Evolutionary conservation across 2,113 vertebrate genomes (phyloP).

Genomic region (Pyxicephalus adspersus): DNA sequence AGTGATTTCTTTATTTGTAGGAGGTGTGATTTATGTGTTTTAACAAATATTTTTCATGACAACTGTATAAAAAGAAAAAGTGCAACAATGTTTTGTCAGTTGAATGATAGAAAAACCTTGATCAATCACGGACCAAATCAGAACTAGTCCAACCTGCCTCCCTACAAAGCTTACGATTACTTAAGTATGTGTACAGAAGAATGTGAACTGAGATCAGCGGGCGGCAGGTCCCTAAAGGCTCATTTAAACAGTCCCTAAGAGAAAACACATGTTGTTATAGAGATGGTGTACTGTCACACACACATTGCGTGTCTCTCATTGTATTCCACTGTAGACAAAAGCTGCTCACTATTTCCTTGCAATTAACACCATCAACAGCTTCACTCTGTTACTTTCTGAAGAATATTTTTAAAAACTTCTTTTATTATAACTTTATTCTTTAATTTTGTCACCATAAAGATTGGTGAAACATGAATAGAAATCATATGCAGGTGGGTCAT

Average conservation of each 20-base stretch:
- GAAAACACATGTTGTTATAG: slow-evolving; percentile 53
- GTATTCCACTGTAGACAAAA: background rate
- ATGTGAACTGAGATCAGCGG: slow-evolving; percentile 11
- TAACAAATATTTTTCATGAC: background rate
- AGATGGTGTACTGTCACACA: slow-evolving; percentile 32
- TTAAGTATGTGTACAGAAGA: background rate
- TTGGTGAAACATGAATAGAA: background rate
- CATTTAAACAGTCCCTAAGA: slow-evolving; percentile 26
- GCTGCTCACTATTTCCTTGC: background rate
- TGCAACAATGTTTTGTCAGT: background rate
- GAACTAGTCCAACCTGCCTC: slow-evolving; percentile 44
- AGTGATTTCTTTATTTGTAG: no score
- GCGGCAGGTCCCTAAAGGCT: slow-evolving; percentile 31
- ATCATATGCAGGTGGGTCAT: background rate
- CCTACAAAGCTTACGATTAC: background rate
- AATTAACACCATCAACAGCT: background rate
- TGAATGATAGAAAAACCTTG: background rate
- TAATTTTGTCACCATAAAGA: background rate
- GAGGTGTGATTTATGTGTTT: no score
- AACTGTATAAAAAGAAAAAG: background rate
- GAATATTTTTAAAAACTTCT: background rate
- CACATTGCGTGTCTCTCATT: slow-evolving; percentile 1
- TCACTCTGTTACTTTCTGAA: background rate
- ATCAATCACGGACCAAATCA: background rate
- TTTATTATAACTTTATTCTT: background rate